Evolutionary conservation across 2,113 vertebrate species (phyloP), one percentile per base, ranked within the genome.

Genomic region (Antechinus flavipes): DNA sequence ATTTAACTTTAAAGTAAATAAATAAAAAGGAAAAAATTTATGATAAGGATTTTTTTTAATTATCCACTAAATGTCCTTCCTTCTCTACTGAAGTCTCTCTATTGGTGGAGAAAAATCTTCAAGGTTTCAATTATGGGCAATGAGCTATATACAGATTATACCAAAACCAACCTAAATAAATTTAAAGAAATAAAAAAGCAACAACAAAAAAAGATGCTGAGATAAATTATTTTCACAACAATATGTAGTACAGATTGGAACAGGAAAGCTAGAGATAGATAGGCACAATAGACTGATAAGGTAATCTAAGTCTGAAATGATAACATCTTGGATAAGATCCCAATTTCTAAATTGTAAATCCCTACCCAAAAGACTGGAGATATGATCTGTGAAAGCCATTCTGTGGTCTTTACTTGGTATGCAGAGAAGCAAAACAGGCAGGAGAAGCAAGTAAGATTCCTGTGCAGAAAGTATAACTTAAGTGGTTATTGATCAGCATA

Each of bases 311-410:
- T 42, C 8, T 84, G 35, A 84, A 84, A 23, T 84, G 6, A 84
- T 84, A 42, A 84, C 19, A 84, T n/a, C n/a, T n/a, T 84, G n/a
- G 68, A 23, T 1, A 42, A 84, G n/a, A 8, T 42, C n/a, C 19
- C 6, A 42, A 42, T 84, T 42, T 42, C 68, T 42, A 84, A 84
- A 84, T 22, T 8, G 26, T 93, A 68, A 54, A 53, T 92, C 35
- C 90, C 53, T 58, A 25, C 49, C 68, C 50, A 91, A 50, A 35
- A 23, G 24, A 91, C 90, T 95, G 46, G 95, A 96, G 93, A 96
- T 42, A 42, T 47, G 1, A n/a, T 95, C 47, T 76, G 24, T 89
- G 94, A 90, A 94, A 94, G 52, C 3, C 12, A 90, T 2, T 61
- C 19, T 50, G 3, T 8, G 54, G 90, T 10, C 22, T 52, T 68